phyloP scores from a whole-genome alignment of 2,797 vertebrate species.

The Myotis pilosus region DNA sequence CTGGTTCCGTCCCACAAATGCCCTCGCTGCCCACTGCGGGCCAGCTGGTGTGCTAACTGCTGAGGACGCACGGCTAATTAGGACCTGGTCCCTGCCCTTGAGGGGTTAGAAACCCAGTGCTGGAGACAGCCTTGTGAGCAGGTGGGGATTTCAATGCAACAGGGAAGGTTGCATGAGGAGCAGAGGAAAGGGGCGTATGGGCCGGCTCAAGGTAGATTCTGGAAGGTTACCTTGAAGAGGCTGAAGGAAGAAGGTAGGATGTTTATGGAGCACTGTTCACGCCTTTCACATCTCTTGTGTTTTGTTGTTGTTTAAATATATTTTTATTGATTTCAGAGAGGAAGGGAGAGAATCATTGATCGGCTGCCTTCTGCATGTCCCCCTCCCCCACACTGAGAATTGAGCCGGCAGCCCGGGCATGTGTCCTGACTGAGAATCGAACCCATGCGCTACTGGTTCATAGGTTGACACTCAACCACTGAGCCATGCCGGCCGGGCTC shows the following conservation, averaged over 20 bases:
- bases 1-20: background rate
- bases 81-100: background rate
- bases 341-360: too few relatives aligned
- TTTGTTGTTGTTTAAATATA: too few relatives aligned
- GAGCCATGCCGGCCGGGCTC: too few relatives aligned
- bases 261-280: background rate
- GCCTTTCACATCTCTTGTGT: background rate
- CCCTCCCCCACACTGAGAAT: too few relatives aligned
- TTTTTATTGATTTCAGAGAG: too few relatives aligned
- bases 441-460: too few relatives aligned
- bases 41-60: constrained; percentile 52
- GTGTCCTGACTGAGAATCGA: too few relatives aligned
- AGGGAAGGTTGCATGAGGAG: accelerated
- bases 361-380: too few relatives aligned
- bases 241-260: background rate
- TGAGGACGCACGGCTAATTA: background rate
- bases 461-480: too few relatives aligned
- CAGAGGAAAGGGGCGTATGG: background rate
- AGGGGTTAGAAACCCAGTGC: background rate
- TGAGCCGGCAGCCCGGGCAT: too few relatives aligned
- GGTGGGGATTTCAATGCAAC: background rate
- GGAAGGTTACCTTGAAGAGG: background rate
- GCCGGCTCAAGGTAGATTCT: background rate
- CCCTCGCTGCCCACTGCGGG: background rate
- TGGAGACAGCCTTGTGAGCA: constrained; percentile 30